Base-by-base conservation (phyloP, 2,888 invertebrate species). In the Amphipoea lucens region DNA sequence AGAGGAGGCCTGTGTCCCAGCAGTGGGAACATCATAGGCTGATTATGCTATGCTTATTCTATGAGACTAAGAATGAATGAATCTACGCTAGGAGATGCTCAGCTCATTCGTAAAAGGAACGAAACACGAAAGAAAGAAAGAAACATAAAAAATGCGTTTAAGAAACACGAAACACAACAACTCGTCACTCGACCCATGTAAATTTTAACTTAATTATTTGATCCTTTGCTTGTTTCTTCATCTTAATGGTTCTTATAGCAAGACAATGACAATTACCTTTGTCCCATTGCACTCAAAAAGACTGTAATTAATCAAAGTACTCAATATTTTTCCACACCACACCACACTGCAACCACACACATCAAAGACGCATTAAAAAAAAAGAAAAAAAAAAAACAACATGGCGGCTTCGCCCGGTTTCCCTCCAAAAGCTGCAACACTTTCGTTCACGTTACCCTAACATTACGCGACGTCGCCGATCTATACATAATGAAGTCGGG, bases 401-500 rank as follows among this genome's bases (percentile, higher is more conserved):
- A 85, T 79, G 75, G 71, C 86, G 70, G 63, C 57, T 4, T 36
- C 65, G 66, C 79, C 54, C 51, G 48, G 42, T 17, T 48, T 73
- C 60, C 84, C 72, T 29, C 74, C 70, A 48, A 80, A 78, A 75
- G 74, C 71, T 80, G 79, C 80, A 81, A 86, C 83, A 80, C 86
- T 79, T 85, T 85, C 83, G 74, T 17, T 74, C 42, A 66, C 67
- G 69, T 74, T 60, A 72, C 81, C 75, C 74, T 76, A 60, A 75
- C 78, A 40, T 81, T 65, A 84, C 79, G 84, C 82, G 81, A 76
- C 75, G 75, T 68, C 82, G 77, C 78, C 87, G 84, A 90, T 89
- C 87, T 91, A 90, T 91, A 91, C 89, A 91, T 91, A 92, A 91
- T 91, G 88, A 90, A 89, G 92, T 90, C 89, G 88, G 84, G 87